Evolutionary conservation across 2,888 invertebrate genomes (phyloP).

Genomic region (Amphiduros pacificus): DNA sequence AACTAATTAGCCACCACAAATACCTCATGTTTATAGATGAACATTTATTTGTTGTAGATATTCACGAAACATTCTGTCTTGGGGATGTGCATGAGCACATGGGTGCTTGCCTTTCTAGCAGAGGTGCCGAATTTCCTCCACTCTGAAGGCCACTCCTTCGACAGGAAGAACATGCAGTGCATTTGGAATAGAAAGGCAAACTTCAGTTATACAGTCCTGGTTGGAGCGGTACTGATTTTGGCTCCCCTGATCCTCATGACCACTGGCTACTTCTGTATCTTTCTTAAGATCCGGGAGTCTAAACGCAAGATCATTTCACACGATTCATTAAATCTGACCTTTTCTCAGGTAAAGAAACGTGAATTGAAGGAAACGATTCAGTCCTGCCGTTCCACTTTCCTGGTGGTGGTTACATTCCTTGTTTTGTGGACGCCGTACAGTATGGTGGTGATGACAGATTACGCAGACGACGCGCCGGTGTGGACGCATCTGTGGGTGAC

Average conservation of each 20-base stretch:
- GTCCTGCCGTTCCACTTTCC: constrained; percentile 9
- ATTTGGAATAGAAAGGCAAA: constrained; percentile 51
- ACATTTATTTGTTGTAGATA: too few relatives aligned
- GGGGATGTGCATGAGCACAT: constrained; percentile 36
- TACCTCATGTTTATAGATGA: too few relatives aligned
- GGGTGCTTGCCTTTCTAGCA: constrained; percentile 42
- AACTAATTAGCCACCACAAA: too few relatives aligned
- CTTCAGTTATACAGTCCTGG: constrained; percentile 45
- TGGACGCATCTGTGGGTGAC: constrained; percentile 24
- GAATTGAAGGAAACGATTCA: constrained; percentile 15
- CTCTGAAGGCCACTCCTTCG: constrained; percentile 38
- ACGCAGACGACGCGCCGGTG: constrained; percentile 4
- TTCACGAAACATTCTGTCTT: constrained; percentile 36
- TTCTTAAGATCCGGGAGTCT: constrained; percentile 32
- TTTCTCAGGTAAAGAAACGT: background rate
- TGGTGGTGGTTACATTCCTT: constrained; percentile 19
- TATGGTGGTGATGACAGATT: constrained; percentile 10
- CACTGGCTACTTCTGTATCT: constrained; percentile 40
- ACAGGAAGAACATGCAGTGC: constrained; percentile 47
- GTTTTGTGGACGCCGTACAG: constrained; percentile 25
- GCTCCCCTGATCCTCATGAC: constrained; percentile 38
- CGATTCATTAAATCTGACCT: background rate
- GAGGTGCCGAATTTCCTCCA: constrained; percentile 42
- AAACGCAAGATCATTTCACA: constrained; percentile 34
- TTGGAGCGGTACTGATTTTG: constrained; percentile 39